phyloP scores from a whole-genome alignment of 2,888 invertebrate genomes.

The Nephrotoma flavescens region DNA sequence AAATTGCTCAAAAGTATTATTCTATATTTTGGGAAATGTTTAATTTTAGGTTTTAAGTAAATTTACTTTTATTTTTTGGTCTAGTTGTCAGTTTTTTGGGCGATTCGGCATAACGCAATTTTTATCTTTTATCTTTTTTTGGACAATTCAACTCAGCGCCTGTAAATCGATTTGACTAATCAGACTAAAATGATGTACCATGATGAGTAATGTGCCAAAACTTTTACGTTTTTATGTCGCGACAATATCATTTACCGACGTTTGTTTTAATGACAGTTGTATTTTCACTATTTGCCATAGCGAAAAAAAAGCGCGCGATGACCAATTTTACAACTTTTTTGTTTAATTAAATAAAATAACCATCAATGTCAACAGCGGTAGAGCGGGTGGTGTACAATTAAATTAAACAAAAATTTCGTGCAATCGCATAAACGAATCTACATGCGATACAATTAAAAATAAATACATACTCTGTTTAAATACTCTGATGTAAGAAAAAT shows the following conservation, averaged over 20 bases:
- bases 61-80: no score
- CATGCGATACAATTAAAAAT: not conserved
- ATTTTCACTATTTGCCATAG: not conserved
- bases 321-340: not conserved
- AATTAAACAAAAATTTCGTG: not conserved
- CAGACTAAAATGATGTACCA: not conserved
- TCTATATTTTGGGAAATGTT: no score
- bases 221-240: not conserved
- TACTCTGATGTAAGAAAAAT: not conserved
- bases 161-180: not conserved
- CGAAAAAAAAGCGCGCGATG: not conserved
- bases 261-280: not conserved
- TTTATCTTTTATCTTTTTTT: no score
- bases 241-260: not conserved
- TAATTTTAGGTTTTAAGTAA: no score
- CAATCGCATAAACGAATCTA: not conserved
- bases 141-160: no score
- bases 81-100: no score
- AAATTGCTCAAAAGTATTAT: no score
- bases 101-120: no score
- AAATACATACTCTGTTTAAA: no score
- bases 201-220: no score
- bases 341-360: not conserved
- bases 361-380: not conserved
- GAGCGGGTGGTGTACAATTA: not conserved